These are phyloP conservation scores for Lophius americanus DNA, from an alignment of 2,797 vertebrate genomes.

Conservation along the genomic window DNA sequence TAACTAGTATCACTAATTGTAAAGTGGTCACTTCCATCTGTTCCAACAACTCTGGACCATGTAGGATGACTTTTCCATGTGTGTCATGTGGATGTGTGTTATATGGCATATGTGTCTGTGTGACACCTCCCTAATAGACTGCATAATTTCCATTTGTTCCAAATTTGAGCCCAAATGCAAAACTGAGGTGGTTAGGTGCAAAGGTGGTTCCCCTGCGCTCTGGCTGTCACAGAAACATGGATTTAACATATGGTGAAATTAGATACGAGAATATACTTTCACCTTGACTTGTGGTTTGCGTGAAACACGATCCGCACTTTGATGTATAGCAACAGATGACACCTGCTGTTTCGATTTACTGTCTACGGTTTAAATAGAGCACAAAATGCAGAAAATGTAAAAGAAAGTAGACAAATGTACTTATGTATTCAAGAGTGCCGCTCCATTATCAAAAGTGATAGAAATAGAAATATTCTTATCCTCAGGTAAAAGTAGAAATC, in stretches of 20 bases:
- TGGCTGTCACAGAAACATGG: not conserved
- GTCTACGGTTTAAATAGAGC: not conserved
- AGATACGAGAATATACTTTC: not conserved
- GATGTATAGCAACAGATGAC: conserved; percentile 6
- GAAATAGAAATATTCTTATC: too few species aligned
- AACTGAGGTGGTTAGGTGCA: not conserved
- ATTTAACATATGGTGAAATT: not conserved
- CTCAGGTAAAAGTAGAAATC: too few species aligned
- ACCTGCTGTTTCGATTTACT: not conserved
- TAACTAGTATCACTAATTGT: too few species aligned
- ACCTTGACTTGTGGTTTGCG: not conserved
- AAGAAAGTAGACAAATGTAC: not conserved
- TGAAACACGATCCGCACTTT: conserved; percentile 2
- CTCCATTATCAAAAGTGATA: too few species aligned
- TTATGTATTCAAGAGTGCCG: too few species aligned
- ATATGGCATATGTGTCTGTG: too few species aligned
- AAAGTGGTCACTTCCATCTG: too few species aligned
- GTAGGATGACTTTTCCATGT: too few species aligned
- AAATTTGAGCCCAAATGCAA: conserved; percentile 10
- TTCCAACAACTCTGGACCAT: too few species aligned
- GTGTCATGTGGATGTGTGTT: too few species aligned
- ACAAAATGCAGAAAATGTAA: not conserved
- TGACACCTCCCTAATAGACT: not conserved
- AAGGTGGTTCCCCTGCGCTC: not conserved
- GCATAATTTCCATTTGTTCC: not conserved